A percentile compares a stretch with the other conserved stretches of the same genome.
phyloP scores from a whole-genome alignment of 1,140 invertebrate genomes.

The Orchesella cincta region DNA sequence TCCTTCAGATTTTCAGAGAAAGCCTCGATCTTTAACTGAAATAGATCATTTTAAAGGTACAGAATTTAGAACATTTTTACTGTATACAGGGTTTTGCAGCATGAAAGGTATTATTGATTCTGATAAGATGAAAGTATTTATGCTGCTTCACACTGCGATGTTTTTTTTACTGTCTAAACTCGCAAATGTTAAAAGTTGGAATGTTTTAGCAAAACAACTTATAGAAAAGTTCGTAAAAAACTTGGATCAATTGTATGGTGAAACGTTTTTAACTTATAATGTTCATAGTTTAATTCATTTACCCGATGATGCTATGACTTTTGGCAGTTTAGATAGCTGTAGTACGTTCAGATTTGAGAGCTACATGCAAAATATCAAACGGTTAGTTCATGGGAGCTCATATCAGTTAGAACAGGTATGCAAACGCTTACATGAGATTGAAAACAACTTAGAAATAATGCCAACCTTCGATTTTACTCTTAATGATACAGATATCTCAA shows the following conservation, averaged over 20 bases:
- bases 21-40: neutral
- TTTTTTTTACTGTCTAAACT: neutral
- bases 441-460: no score
- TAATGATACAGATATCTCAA: no score
- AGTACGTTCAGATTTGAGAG: conserved; percentile 7
- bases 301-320: neutral
- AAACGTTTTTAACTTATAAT: neutral
- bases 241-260: neutral
- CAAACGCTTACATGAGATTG: no score
- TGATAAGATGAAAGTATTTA: neutral
- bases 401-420: no score
- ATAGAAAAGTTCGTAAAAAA: neutral
- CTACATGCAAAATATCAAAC: neutral
- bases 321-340: neutral
- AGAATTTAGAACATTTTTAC: conserved; percentile 4
- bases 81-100: conserved; percentile 50
- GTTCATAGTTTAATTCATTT: neutral
- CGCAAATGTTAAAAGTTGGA: neutral
- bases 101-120: conserved; percentile 51
- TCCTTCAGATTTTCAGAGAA: neutral
- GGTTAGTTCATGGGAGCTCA: no score
- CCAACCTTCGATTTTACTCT: no score
- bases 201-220: neutral
- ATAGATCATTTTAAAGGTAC: conserved; percentile 10
- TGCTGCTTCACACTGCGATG: neutral